Evolutionary conservation across 1,140 invertebrate species (phyloP).

Genomic region (Solenopsis fugax): DNA sequence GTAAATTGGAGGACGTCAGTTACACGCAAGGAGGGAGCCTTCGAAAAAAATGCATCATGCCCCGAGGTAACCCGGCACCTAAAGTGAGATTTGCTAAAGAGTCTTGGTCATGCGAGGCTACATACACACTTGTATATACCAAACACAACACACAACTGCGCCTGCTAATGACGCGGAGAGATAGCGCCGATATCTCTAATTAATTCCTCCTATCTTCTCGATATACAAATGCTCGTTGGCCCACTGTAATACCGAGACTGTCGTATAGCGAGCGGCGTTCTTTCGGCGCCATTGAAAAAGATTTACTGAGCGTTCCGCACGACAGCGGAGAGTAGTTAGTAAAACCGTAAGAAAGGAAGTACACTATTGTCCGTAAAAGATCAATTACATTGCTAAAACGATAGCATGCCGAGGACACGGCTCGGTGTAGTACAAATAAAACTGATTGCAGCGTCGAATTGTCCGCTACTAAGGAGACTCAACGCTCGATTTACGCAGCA

Average conservation of each 20-base stretch:
- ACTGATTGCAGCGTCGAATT: slow-evolving; percentile 29
- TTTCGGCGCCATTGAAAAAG: slow-evolving; percentile 69
- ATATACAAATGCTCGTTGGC: slow-evolving; percentile 80
- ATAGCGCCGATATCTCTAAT: slow-evolving; percentile 83
- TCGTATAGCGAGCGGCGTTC: slow-evolving; percentile 61
- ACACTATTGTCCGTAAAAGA: slow-evolving; percentile 58
- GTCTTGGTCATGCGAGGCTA: slow-evolving; percentile 73
- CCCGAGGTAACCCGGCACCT: slow-evolving; percentile 50
- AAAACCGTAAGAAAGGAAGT: slow-evolving; percentile 63
- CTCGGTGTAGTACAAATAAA: neutral
- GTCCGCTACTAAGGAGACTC: neutral
- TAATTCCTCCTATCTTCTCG: slow-evolving; percentile 82
- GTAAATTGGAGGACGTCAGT: slow-evolving; percentile 72
- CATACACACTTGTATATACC: slow-evolving; percentile 64
- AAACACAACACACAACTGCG: slow-evolving; percentile 69
- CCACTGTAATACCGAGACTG: slow-evolving; percentile 66
- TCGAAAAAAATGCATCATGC: slow-evolving; percentile 72
- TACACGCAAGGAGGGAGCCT: slow-evolving; percentile 51
- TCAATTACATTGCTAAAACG: slow-evolving; percentile 51
- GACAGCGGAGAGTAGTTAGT: slow-evolving; percentile 52
- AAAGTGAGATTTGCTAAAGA: slow-evolving; percentile 73
- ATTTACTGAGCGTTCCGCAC: slow-evolving; percentile 73
- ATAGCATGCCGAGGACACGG: slow-evolving; percentile 46
- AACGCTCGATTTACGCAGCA: neutral
- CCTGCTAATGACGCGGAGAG: slow-evolving; percentile 82